These are phyloP conservation scores for Synchiropus splendidus DNA, from an alignment of 2,113 vertebrate species.

Conservation along the genomic window DNA sequence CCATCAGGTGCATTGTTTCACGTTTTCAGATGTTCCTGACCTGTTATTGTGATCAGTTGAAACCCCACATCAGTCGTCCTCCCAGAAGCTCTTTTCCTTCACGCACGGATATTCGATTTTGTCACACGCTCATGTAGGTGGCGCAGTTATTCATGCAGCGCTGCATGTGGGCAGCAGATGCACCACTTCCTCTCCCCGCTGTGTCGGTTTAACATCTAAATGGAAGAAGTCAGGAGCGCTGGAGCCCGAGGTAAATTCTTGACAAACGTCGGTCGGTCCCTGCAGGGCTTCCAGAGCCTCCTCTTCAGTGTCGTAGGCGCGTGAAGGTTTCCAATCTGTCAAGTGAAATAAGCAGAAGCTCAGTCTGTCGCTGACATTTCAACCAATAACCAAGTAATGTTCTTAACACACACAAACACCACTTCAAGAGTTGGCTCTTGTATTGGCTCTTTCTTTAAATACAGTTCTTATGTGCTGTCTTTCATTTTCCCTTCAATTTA, in stretches of 20 bases:
- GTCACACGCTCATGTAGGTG: constrained; percentile 10
- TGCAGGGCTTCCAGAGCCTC: constrained; percentile 8
- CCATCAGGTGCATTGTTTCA: too few relatives aligned
- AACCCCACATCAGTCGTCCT: too few relatives aligned
- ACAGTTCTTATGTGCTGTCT: background rate
- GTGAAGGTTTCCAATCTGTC: constrained; percentile 28
- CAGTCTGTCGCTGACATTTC: constrained; percentile 26
- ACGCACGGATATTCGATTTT: constrained; percentile 8
- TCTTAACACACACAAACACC: too few relatives aligned
- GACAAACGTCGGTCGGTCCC: constrained; percentile 15
- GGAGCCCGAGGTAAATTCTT: constrained; percentile 19
- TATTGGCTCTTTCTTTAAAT: too few relatives aligned
- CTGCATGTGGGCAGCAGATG: constrained; percentile 17
- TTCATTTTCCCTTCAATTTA: too few relatives aligned
- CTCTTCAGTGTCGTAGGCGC: constrained; percentile 8
- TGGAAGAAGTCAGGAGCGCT: constrained; percentile 8
- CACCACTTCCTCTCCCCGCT: constrained; percentile 5
- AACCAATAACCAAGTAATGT: too few relatives aligned
- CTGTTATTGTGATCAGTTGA: too few relatives aligned
- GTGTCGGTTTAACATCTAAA: constrained; percentile 15
- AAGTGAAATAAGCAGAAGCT: constrained; percentile 13
- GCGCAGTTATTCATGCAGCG: constrained; percentile 2
- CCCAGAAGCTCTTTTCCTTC: constrained; percentile 1
- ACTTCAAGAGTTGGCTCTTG: too few relatives aligned
- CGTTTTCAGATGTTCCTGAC: too few relatives aligned